Evolutionary conservation across 2,888 invertebrate genomes (phyloP), one percentile per base, ranked within the genome.

Genomic region (Leptopilina syphax): DNA sequence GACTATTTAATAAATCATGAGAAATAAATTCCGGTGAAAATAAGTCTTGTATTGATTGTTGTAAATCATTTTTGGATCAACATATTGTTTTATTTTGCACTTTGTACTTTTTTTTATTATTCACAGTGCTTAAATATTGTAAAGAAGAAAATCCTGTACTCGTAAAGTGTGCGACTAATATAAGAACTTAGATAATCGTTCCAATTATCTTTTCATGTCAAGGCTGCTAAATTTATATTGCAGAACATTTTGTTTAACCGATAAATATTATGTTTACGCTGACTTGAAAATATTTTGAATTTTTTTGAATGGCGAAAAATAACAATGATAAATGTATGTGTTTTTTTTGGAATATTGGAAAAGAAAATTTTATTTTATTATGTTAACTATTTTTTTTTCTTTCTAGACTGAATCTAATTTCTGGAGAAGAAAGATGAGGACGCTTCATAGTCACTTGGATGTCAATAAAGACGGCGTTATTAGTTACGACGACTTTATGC

Each of bases 381-480:
- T 10, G 18, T 18, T 18, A 50, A 44, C 44, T 1, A 10, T 10
- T 50, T 3, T 50, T 54, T 79, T 13, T 47, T 34, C 34, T 34
- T 68, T 50, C 3, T 82, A 94, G 94, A 94, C 93, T 5, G 92
- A 93, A 86, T 93, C 93, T 1, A 94, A 95, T 80, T 97, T 97
- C 90, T 97, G 97, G 97, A 94, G 96, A 50, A 94, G 96, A 88
- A 97, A 97, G 93, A 97, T 97, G 95, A 95, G 96, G 54, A 97
- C 97, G 0, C 94, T 97, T 79, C 97, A 97, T 92, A 95, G 95
- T 85, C 95, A 97, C 82, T 92, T 97, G 84, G 97, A 97, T 90
- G 94, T 97, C 0, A 97, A 97, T 92, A 96, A 96, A 89, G 97
- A 97, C 87, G 97, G 97, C 0, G 95, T 97, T 83, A 95, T 97